Evolutionary conservation across 2,888 invertebrate genomes (phyloP), one percentile per base, ranked within the genome.

Genomic region (Lepidocyrtoides sp.): DNA sequence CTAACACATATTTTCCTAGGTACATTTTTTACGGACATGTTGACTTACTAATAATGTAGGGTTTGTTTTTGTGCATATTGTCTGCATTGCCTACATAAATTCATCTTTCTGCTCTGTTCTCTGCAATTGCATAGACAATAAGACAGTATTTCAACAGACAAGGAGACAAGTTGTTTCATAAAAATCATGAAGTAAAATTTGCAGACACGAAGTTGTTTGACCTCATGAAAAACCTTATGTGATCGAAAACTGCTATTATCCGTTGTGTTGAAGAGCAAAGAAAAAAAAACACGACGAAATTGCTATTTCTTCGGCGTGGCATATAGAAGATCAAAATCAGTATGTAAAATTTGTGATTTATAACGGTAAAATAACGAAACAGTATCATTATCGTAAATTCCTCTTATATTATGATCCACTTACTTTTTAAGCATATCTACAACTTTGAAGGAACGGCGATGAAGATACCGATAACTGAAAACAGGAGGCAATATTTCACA

Each of bases 121-220:
- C n/a, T n/a, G n/a, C n/a, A n/a, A n/a, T n/a, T n/a, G n/a, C n/a
- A n/a, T 48, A 44, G 14, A 29, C 10, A 23, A 51, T 51, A 79
- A 54, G 4, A 79, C 26, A 51, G 29, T 69, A n/a, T 23, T 23
- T 63, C 23, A n/a, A 5, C 32, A 66, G 2, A 36, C 36, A 7
- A 2, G 36, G 36, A 36, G 32, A n/a, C 29, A 32, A 44, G 72
- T 44, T 72, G 44, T 44, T 44, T 44, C 41, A n/a, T 72, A 44
- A 72, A 44, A 72, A 44, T 1, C 72, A 44, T 12, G 17, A 41
- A 7, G 10, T 54, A 23, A 51, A 29, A 54, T 17, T 26, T 17
- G 17, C 17, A 51, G 75, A 26, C 75, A 51, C 72, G 23, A 79
- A 79, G 54, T 79, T 79, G 79, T 32, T 79, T 79, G 79, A 79